Evolutionary conservation across 2,888 invertebrate genomes (phyloP).

Genomic region (Phytoseiulus persimilis): DNA sequence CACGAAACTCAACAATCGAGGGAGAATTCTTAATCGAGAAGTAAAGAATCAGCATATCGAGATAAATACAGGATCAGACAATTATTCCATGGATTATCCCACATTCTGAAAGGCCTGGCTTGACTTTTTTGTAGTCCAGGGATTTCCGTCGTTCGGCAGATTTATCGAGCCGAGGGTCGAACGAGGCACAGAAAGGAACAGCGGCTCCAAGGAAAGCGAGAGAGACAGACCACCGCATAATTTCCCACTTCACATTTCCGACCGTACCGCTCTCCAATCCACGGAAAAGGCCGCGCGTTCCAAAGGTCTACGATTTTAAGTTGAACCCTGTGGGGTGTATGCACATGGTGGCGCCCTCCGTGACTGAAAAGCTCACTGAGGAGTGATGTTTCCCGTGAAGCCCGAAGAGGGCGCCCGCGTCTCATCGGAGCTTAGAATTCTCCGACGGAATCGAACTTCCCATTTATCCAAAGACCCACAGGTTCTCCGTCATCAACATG

Average conservation of each 20-base stretch:
- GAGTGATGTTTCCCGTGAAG: not conserved
- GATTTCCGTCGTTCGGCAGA: too few relatives aligned
- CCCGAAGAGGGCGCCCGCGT: not conserved
- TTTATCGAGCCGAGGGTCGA: too few relatives aligned
- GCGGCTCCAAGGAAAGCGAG: not conserved
- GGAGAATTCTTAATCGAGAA: too few relatives aligned
- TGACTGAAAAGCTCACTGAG: not conserved
- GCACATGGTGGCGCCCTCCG: not conserved
- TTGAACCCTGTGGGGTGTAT: not conserved
- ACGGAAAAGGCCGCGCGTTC: not conserved
- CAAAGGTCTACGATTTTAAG: not conserved
- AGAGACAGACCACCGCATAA: not conserved
- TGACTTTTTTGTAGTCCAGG: too few relatives aligned
- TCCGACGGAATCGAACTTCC: too few relatives aligned
- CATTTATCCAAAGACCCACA: too few relatives aligned
- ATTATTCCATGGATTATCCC: too few relatives aligned
- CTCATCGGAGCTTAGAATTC: not conserved
- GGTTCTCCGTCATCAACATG: too few relatives aligned
- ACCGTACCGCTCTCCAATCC: not conserved
- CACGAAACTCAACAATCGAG: too few relatives aligned
- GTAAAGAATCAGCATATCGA: too few relatives aligned
- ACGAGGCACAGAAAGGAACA: not conserved
- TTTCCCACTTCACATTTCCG: not conserved
- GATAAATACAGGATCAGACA: too few relatives aligned
- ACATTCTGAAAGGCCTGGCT: too few relatives aligned